These are phyloP conservation scores for Sphecodes monilicornis DNA, from an alignment of 2,888 invertebrate species.

Conservation along the genomic window DNA sequence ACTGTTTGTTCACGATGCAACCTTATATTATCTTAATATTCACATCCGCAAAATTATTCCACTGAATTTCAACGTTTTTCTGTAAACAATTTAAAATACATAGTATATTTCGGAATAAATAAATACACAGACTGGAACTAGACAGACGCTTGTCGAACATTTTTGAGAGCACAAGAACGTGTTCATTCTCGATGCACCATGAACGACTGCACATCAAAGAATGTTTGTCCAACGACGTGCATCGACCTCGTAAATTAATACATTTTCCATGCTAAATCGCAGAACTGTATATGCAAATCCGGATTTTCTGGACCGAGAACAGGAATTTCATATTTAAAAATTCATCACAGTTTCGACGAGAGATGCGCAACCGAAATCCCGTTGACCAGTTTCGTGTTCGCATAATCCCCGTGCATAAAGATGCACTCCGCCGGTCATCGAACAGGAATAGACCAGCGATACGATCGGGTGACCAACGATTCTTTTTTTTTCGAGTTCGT, in stretches of 20 bases:
- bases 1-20: too few relatives aligned
- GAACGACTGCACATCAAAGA: not conserved
- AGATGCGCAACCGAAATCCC: not conserved
- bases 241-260: constrained; percentile 1
- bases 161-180: not conserved
- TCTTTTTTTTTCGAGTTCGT: not conserved
- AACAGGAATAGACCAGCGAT: not conserved
- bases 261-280: constrained; percentile 7
- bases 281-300: not conserved
- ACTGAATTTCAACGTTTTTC: too few relatives aligned
- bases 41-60: too few relatives aligned
- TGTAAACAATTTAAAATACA: too few relatives aligned
- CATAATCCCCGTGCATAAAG: not conserved
- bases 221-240: not conserved
- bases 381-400: not conserved
- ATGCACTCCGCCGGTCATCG: not conserved
- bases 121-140: too few relatives aligned
- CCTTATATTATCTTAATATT: too few relatives aligned
- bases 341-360: not conserved
- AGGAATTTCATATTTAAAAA: not conserved
- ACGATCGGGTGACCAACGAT: not conserved
- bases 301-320: constrained; percentile 3
- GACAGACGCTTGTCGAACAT: not conserved
- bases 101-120: too few relatives aligned
- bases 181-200: not conserved